Evolutionary conservation across 2,113 vertebrate genomes (phyloP), one percentile per base, ranked within the genome.

Genomic region (Bombycilla garrulus): DNA sequence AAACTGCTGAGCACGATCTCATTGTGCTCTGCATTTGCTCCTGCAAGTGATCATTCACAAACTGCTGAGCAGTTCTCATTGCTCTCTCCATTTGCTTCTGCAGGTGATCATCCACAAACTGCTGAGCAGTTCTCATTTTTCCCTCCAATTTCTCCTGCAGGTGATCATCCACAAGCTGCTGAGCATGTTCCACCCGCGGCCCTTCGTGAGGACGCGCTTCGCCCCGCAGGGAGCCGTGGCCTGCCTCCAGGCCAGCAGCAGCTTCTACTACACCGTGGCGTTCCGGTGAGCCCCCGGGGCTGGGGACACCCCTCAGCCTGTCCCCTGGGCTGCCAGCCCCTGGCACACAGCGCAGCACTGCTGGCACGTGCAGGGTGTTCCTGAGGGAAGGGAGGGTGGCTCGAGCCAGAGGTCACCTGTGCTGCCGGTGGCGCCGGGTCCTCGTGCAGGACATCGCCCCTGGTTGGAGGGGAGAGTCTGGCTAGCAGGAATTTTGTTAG

Each of bases 151-250:
- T 36, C 62, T 13, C 5, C 50, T 40, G 1, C 94, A 99, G 99
- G 97, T 99, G 80, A 95, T 99, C 36, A 98, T 99, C 97, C 99
- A 99, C 97, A 98, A 95, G 38, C 98, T 99, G 70, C 85, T 99
- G 93, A 99, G 98, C 89, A 99, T 99, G 99, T 99, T 99, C 96
- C 99, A 99, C 92, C 98, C 99, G 0, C 98, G 99, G 14, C 99
- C 99, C 40, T 99, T 99, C 19, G 97, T 99, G 67, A 99, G 98
- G 94, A 98, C 99, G 1, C 98, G 99, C 80, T 99, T 99, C 24
- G 99, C 99, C 65, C 99, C 99, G 5, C 99, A 99, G 91, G 99
- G 99, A 14, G 96, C 98, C 0, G 98, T 99, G 42, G 99, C 99
- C 93, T 99, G 99, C 88, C 96, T 99, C 51, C 98, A 98, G 5